Base-by-base conservation (phyloP, 2,797 vertebrate genomes). In the Poecilia wingei region DNA sequence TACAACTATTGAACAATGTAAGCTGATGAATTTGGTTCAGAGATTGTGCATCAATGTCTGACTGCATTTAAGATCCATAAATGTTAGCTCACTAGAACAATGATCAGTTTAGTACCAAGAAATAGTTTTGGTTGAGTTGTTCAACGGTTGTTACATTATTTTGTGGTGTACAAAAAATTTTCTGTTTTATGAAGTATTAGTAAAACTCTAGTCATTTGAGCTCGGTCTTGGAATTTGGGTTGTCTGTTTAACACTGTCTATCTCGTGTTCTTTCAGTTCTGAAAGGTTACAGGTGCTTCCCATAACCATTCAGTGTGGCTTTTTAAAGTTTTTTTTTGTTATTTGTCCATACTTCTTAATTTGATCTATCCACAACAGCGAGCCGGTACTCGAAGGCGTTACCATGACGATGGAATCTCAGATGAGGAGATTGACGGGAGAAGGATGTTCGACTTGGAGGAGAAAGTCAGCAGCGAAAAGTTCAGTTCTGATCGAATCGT, bases 361-460 rank as follows among this genome's bases (percentile, higher is more conserved):
- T 57, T 57, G 25, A n/a, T 57, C n/a, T 13, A 28, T 28, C 55
- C 36, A 41, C 64, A 25, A 86, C 92, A 99, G 98, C 96, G 98
- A 82, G 96, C 97, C n/a, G 97, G 97, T 6, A 98, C 97, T 78
- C 92, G 97, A 39, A 95, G 98, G 0, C 97, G 97, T 74, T 99
- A 99, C 69, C 98, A 99, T 85, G 98, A 99, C 0, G 98, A 99
- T 4, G 98, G 97, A 57, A 99, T 99, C 91, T 99, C 98, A 0
- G 98, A 99, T 1, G 98, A 99, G 81, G 98, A 99, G 89, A 99
- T 99, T 18, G 98, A 99, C 77, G 98, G 98, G 39, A 97, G 97
- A 87, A 97, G 98, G 89, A 98, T 96, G 0, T 99, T 99, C 91
- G 97, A 98, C 91, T 93, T 99, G 68, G 98, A 99, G 90, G 98